These are phyloP conservation scores for Epinotia brunnichana DNA, from an alignment of 2,888 invertebrate genomes.

Conservation along the genomic window DNA sequence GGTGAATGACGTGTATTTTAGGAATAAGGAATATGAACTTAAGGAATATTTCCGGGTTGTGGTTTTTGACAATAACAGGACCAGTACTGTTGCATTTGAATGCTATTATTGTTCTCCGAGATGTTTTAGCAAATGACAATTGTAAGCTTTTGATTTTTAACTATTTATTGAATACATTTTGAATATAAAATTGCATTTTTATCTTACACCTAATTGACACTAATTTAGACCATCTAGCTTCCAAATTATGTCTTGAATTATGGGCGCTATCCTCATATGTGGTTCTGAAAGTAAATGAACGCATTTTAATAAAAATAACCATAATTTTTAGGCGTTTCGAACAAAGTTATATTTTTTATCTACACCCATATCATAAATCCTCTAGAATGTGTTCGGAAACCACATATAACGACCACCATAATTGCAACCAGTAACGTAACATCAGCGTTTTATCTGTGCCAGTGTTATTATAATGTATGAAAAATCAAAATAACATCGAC, in stretches of 20 bases:
- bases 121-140: conserved; percentile 67
- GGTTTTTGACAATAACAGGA: conserved; percentile 66
- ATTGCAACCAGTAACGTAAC: no score
- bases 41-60: conserved; percentile 70
- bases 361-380: no score
- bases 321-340: neutral
- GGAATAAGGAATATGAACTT: conserved; percentile 67
- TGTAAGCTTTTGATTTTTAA: conserved; percentile 3
- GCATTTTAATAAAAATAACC: conserved; percentile 17
- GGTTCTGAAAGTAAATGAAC: conserved; percentile 80
- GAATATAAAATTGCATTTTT: conserved; percentile 13
- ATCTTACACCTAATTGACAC: neutral
- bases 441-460: no score
- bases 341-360: neutral
- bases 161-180: conserved; percentile 22
- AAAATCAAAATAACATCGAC: no score
- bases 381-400: no score
- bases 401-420: no score
- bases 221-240: conserved; percentile 77
- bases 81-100: conserved; percentile 78
- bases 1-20: conserved; percentile 59
- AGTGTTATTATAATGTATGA: no score
- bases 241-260: conserved; percentile 82
- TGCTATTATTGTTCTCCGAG: conserved; percentile 85
- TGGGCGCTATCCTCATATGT: conserved; percentile 84